Percentiles rank a stretch among this genome's conserved stretches.
These are phyloP conservation scores for Empidonax traillii DNA, from an alignment of 2,113 vertebrate species.

Conservation along the genomic window DNA sequence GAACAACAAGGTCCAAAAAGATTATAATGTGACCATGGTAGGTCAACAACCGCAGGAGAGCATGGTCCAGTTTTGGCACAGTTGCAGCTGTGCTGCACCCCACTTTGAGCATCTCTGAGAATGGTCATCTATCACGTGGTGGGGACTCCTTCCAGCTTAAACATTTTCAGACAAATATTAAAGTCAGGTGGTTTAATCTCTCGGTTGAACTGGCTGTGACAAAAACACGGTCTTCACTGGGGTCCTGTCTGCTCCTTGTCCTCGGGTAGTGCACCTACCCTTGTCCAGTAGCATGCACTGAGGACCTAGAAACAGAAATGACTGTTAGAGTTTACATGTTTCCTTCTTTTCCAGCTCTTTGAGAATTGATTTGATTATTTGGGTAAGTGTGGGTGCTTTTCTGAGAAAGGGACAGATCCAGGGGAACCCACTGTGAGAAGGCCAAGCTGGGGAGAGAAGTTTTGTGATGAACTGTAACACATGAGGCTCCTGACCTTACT, in stretches of 20 bases:
- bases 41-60: background rate
- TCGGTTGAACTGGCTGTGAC: background rate
- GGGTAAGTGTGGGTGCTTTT: background rate
- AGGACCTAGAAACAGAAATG: background rate
- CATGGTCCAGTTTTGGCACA: background rate
- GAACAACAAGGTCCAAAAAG: background rate
- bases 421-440: background rate
- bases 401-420: background rate
- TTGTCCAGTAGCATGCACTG: background rate
- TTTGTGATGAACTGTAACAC: background rate
- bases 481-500: background rate
- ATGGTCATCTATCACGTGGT: background rate
- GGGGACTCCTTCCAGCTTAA: background rate
- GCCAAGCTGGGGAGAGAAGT: background rate
- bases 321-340: background rate
- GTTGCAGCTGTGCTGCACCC: background rate
- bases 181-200: background rate
- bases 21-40: rapidly evolving
- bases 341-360: background rate
- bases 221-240: rapidly evolving
- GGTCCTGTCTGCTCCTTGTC: background rate
- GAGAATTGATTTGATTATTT: background rate
- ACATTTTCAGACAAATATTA: background rate
- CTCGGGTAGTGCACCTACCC: background rate
- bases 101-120: background rate